Conservation (phyloP, 1,140 invertebrate genomes). For the Lordiphosa clarofinis region DNA sequence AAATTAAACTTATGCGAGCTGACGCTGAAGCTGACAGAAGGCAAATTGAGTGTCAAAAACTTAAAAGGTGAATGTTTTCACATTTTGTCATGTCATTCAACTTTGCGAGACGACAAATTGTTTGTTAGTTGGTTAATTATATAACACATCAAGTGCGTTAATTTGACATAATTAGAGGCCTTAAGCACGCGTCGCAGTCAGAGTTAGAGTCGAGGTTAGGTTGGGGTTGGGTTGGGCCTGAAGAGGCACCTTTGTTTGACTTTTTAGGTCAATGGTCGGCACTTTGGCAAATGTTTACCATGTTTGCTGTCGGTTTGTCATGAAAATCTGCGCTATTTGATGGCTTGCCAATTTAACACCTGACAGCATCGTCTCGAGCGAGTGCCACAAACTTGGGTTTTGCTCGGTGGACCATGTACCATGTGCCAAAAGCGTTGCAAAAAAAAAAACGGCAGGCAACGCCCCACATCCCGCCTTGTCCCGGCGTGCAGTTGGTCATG, state of each 20-base stretch:
- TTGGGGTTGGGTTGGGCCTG: not conserved
- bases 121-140: conserved; percentile 46
- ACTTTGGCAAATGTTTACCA: conserved; percentile 46
- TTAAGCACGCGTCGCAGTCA: conserved; percentile 35
- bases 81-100: conserved; percentile 55
- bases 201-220: not conserved
- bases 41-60: conserved; percentile 37
- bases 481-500: conserved; percentile 8
- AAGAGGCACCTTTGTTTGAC: conserved; percentile 47
- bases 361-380: conserved; percentile 38
- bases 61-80: conserved; percentile 3
- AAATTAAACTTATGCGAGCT: conserved; percentile 24
- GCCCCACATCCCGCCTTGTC: conserved; percentile 32
- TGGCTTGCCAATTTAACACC: conserved; percentile 70
- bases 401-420: conserved; percentile 48
- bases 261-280: conserved; percentile 69
- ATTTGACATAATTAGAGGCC: conserved; percentile 71
- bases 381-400: conserved; percentile 7
- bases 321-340: conserved; percentile 46
- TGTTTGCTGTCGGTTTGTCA: conserved; percentile 30
- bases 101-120: conserved; percentile 29
- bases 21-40: conserved; percentile 1
- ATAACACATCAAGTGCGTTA: conserved; percentile 62
- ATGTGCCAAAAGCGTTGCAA: conserved; percentile 32
- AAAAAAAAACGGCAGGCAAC: conserved; percentile 40